A percentile compares a stretch with the other conserved stretches of the same genome.
These are phyloP conservation scores for Arizona elegans DNA, from an alignment of 2,113 vertebrate species.

Conservation along the genomic window DNA sequence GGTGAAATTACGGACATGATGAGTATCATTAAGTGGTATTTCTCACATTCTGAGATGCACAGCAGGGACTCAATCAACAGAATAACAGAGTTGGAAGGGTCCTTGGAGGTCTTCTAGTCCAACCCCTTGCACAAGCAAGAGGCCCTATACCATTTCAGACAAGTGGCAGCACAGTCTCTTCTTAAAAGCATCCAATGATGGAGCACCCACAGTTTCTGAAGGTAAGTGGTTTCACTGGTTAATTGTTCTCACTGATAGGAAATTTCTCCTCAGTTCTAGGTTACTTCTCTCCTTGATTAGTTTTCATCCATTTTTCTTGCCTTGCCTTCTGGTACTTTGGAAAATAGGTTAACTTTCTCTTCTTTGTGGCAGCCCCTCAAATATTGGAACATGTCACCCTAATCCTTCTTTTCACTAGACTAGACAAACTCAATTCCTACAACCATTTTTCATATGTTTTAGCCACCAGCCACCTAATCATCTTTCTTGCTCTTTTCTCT, in stretches of 20 bases:
- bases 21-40: constrained; percentile 25
- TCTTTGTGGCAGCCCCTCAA: not conserved
- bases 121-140: not conserved
- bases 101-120: not conserved
- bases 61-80: not conserved
- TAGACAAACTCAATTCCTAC: not conserved
- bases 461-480: not conserved
- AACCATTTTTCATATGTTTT: not conserved
- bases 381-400: not conserved
- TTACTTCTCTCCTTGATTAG: not conserved
- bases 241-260: not conserved
- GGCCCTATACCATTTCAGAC: not conserved
- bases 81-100: not conserved
- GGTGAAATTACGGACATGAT: not conserved
- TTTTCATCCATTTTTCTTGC: not conserved
- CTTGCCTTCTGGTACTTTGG: not conserved
- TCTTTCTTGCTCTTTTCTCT: not conserved
- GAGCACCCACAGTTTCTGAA: not conserved
- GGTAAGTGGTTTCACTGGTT: not conserved
- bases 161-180: not conserved
- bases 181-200: not conserved
- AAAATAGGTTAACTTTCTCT: not conserved
- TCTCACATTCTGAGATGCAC: not conserved
- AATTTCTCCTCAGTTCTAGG: not conserved
- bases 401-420: not conserved